Percentiles rank a stretch among this genome's conserved stretches.
Conservation (phyloP, 2,113 vertebrate species). For the Eurystomus gularis region DNA sequence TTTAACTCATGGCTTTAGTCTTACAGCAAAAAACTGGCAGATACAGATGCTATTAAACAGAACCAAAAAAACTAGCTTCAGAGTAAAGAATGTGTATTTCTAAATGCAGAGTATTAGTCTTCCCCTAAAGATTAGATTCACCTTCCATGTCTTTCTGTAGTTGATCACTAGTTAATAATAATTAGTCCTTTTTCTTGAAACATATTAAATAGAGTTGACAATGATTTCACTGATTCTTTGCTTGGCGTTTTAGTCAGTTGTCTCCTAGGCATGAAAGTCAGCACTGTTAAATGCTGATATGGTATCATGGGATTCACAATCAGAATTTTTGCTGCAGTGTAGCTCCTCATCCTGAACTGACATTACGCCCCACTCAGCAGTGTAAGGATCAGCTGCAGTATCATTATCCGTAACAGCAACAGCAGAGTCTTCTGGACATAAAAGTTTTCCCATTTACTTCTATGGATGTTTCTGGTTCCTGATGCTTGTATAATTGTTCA, state of each 20-base stretch:
- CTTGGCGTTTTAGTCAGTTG: conserved; percentile 62
- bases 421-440: conserved; percentile 60
- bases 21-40: conserved; percentile 30
- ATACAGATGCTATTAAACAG: not conserved
- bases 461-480: conserved; percentile 10
- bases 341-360: conserved; percentile 73
- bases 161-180: not conserved
- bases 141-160: not conserved
- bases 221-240: conserved; percentile 58
- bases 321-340: conserved; percentile 66
- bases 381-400: conserved; percentile 52
- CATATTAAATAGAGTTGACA: conserved; percentile 2
- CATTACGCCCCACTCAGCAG: conserved; percentile 61
- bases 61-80: conserved; percentile 23
- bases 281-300: conserved; percentile 70
- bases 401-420: conserved; percentile 64
- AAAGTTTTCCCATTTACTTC: conserved; percentile 60
- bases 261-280: conserved; percentile 60
- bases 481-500: not conserved
- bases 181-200: not conserved
- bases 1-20: not conserved
- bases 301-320: conserved; percentile 74
- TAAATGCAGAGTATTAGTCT: not conserved
- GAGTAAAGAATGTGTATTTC: conserved; percentile 31
- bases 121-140: not conserved